Evolutionary conservation across 1,140 invertebrate species (phyloP).

Genomic region (Papilio helenus): DNA sequence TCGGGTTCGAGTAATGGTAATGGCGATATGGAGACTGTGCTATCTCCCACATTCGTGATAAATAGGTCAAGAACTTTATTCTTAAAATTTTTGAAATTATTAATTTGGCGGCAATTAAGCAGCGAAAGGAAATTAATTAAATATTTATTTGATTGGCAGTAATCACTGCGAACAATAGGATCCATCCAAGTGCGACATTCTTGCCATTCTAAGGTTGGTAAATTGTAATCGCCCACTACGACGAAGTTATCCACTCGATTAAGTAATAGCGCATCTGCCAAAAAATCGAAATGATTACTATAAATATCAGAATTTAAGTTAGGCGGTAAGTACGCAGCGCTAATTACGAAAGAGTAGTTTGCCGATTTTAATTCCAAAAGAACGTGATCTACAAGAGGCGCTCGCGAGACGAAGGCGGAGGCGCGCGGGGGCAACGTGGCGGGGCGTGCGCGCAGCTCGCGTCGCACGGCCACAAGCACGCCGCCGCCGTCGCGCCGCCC

Average conservation of each 20-base stretch:
- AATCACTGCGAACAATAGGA: neutral
- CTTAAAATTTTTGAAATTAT: slow-evolving; percentile 41
- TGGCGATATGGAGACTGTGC: neutral
- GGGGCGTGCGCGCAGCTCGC: slow-evolving; percentile 24
- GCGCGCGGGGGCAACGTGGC: neutral
- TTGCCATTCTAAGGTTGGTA: neutral
- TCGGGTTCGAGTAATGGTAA: slow-evolving; percentile 39
- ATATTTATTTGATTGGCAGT: slow-evolving; percentile 10
- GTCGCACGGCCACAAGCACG: slow-evolving; percentile 43
- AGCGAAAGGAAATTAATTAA: slow-evolving; percentile 9
- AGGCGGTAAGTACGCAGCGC: neutral
- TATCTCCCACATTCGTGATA: slow-evolving; percentile 37
- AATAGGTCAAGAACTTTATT: slow-evolving; percentile 43
- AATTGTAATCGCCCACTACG: neutral
- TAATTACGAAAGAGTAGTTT: neutral
- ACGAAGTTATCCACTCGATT: slow-evolving; percentile 4
- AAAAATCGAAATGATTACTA: slow-evolving; percentile 10
- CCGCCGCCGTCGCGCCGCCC: no score
- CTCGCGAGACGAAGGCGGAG: neutral
- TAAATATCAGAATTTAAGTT: neutral
- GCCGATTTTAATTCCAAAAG: neutral
- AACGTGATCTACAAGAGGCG: neutral
- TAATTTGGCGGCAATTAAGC: slow-evolving; percentile 34
- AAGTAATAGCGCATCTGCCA: neutral
- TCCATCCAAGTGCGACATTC: neutral